Conservation (phyloP, 2,113 vertebrate species). For the Pholis gunnellus region DNA sequence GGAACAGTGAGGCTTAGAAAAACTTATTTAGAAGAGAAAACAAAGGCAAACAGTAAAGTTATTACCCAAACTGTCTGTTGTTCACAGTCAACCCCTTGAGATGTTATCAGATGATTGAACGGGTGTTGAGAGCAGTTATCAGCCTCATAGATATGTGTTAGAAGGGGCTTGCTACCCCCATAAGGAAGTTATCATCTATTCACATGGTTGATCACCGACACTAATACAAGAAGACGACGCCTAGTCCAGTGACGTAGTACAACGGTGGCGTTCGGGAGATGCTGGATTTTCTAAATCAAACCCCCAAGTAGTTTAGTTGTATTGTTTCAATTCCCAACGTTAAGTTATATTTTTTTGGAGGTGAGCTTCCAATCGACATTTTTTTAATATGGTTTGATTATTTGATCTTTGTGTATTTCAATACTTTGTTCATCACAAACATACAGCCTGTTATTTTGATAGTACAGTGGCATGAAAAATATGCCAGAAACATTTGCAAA, state of each 20-base stretch:
- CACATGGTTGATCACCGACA: too few species aligned
- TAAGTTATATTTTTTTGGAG: too few species aligned
- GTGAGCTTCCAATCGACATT: too few species aligned
- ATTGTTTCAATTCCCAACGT: too few species aligned
- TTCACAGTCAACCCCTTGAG: not conserved
- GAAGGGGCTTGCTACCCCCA: not conserved
- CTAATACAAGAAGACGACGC: too few species aligned
- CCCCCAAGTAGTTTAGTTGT: too few species aligned
- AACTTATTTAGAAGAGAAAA: not conserved
- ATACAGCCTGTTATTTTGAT: not conserved
- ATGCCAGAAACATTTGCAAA: conserved; percentile 14
- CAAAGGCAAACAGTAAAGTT: not conserved
- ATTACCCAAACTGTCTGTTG: not conserved
- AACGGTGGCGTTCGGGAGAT: too few species aligned
- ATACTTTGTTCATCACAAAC: conserved; percentile 10
- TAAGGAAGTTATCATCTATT: too few species aligned
- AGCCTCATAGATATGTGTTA: not conserved
- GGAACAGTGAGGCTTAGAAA: not conserved
- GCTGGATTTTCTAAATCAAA: too few species aligned
- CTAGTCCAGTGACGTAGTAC: too few species aligned
- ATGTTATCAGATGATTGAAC: not conserved
- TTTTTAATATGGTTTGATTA: too few species aligned
- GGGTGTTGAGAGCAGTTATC: not conserved
- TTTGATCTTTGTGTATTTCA: too few species aligned
- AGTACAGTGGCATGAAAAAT: not conserved